Conservation (phyloP, 2,113 vertebrate species). For the Chitala chitala region DNA sequence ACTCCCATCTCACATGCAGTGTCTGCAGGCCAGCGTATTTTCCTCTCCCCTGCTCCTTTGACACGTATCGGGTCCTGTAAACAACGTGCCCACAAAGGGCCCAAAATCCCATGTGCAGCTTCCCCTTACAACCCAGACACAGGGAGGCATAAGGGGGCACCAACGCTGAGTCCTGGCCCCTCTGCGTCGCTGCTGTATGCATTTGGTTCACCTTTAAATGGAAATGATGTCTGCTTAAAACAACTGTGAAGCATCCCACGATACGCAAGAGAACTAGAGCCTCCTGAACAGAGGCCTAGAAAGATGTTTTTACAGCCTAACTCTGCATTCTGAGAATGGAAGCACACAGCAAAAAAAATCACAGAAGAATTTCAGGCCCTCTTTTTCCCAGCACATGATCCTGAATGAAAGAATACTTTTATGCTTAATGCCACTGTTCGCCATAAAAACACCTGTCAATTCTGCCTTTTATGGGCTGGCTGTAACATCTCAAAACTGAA, state of each 20-base stretch:
- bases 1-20: conserved; percentile 56
- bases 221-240: not conserved
- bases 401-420: too few species aligned
- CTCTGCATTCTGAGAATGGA: conserved; percentile 21
- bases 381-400: too few species aligned
- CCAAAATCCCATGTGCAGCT: conserved; percentile 52
- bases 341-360: conserved; percentile 15
- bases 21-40: conserved; percentile 45
- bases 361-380: not conserved
- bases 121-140: conserved; percentile 35
- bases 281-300: not conserved
- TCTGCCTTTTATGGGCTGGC: too few species aligned
- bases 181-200: not conserved
- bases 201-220: conserved; percentile 5
- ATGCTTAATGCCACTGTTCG: conserved; percentile 18
- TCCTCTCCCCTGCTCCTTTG: conserved; percentile 57
- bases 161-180: not conserved
- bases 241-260: not conserved
- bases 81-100: conserved; percentile 24
- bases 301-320: conserved; percentile 11
- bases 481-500: too few species aligned
- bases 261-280: not conserved
- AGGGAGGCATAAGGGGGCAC: not conserved
- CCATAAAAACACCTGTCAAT: conserved; percentile 10
- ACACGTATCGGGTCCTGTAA: conserved; percentile 61